These are phyloP conservation scores for Epinephelus moara DNA, from an alignment of 2,113 vertebrate genomes.

Conservation along the genomic window DNA sequence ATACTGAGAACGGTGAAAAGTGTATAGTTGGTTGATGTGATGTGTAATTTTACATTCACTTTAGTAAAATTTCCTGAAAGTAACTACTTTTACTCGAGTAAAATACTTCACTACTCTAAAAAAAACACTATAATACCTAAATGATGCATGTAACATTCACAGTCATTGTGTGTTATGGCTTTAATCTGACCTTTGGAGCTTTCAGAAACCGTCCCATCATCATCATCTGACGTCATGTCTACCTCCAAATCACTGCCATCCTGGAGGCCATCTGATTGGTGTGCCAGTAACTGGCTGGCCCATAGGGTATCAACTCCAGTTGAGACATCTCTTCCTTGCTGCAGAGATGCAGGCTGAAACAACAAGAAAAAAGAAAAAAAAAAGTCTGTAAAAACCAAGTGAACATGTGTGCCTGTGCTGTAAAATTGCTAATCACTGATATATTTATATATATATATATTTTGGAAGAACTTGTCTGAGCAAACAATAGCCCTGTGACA, in stretches of 20 bases:
- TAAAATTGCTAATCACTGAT: background rate
- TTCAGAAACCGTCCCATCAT: constrained; percentile 55
- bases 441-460: no score
- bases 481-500: background rate
- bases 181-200: constrained; percentile 64
- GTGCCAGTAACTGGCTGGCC: constrained; percentile 47
- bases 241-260: constrained; percentile 85
- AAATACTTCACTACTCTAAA: background rate
- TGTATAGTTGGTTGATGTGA: no score
- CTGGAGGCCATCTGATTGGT: constrained; percentile 75
- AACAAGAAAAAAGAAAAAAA: background rate
- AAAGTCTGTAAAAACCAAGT: background rate
- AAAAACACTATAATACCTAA: background rate
- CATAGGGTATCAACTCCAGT: constrained; percentile 5
- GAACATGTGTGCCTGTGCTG: background rate
- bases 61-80: background rate
- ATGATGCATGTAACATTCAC: background rate
- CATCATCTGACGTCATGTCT: constrained; percentile 85
- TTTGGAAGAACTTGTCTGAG: background rate
- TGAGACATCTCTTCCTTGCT: constrained; percentile 40
- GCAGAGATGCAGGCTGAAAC: constrained; percentile 24
- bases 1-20: no score
- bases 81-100: background rate
- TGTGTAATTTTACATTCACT: background rate
- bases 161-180: background rate